Conservation (phyloP, 2,888 invertebrate species). For the Myathropa florea region DNA sequence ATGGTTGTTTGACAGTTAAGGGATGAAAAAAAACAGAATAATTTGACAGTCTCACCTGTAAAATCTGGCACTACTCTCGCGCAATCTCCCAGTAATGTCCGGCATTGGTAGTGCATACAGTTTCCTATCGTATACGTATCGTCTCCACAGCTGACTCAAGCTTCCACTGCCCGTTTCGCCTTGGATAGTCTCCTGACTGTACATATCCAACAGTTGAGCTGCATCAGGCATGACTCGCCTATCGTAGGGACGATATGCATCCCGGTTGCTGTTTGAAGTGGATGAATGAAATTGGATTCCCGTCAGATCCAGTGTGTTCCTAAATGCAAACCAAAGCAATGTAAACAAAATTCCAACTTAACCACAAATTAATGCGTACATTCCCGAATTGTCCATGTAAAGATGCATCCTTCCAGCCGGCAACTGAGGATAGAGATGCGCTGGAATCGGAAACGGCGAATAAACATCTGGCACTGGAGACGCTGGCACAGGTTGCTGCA, state of each 20-base stretch:
- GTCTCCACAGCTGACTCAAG: constrained; percentile 81
- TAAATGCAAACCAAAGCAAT: not conserved
- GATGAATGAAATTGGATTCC: constrained; percentile 45
- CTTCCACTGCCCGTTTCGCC: constrained; percentile 72
- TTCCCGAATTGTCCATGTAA: constrained; percentile 57
- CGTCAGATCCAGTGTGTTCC: constrained; percentile 65
- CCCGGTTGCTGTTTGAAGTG: constrained; percentile 36
- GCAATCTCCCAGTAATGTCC: constrained; percentile 86
- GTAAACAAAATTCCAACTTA: not conserved
- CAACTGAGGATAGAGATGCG: constrained; percentile 49
- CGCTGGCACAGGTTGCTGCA: constrained; percentile 75
- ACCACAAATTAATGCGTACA: constrained; percentile 4
- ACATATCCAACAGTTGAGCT: constrained; percentile 76
- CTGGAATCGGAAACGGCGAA: constrained; percentile 53
- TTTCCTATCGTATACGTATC: constrained; percentile 88
- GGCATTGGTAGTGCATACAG: constrained; percentile 88
- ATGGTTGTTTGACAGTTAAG: too few relatives aligned
- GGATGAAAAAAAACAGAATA: not conserved
- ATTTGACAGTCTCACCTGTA: constrained; percentile 83
- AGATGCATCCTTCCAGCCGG: constrained; percentile 43
- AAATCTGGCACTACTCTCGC: constrained; percentile 88
- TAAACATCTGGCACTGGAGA: constrained; percentile 45
- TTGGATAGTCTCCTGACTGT: constrained; percentile 75
- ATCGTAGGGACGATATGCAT: constrained; percentile 14
- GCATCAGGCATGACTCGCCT: constrained; percentile 38